phyloP scores from a whole-genome alignment of 1,140 invertebrate species.

The Glossosoma conforme region DNA sequence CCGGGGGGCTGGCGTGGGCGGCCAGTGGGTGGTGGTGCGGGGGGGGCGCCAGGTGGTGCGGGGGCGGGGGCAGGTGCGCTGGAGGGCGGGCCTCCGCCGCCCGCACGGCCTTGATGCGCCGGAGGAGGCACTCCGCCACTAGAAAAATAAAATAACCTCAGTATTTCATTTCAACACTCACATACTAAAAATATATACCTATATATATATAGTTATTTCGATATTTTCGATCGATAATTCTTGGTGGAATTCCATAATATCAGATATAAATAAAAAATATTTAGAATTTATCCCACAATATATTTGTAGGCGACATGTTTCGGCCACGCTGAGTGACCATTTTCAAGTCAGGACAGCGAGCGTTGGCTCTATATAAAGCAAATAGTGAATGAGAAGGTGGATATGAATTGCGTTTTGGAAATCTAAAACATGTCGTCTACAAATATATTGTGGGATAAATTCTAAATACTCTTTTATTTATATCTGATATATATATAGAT shows the following conservation, averaged over 20 bases:
- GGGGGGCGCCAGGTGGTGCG: conserved; percentile 38
- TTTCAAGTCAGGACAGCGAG: too few relatives aligned
- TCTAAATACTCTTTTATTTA: too few relatives aligned
- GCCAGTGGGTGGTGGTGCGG: conserved; percentile 44
- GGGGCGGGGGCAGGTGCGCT: conserved; percentile 29
- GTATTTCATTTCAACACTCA: too few relatives aligned
- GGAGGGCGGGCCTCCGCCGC: conserved; percentile 44
- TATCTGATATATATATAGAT: too few relatives aligned
- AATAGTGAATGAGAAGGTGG: too few relatives aligned
- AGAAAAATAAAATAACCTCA: conserved; percentile 1
- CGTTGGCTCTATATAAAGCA: too few relatives aligned
- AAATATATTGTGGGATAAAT: too few relatives aligned
- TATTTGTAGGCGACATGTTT: background rate
- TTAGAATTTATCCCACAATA: background rate
- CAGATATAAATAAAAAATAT: background rate
- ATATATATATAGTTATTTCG: too few relatives aligned
- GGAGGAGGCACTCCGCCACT: conserved; percentile 38
- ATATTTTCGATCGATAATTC: too few relatives aligned
- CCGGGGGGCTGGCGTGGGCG: conserved; percentile 34
- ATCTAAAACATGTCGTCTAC: too few relatives aligned
- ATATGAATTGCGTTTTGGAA: too few relatives aligned
- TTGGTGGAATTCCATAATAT: background rate
- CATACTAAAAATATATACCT: too few relatives aligned
- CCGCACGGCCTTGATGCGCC: conserved; percentile 45
- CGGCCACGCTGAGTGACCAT: background rate